These are phyloP conservation scores for Philereme transversata DNA, from an alignment of 2,888 invertebrate genomes.

Conservation along the genomic window DNA sequence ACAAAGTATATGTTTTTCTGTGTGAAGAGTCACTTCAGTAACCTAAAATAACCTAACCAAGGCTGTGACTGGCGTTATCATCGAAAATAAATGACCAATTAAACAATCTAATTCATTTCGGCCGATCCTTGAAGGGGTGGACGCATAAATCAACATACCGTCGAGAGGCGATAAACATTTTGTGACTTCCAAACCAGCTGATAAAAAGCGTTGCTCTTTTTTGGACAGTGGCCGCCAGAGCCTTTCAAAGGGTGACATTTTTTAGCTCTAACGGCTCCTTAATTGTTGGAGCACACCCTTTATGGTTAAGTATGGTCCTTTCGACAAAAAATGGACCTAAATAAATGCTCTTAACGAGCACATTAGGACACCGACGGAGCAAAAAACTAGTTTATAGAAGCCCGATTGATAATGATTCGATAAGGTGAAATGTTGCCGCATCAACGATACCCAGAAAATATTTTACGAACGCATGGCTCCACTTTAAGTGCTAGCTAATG, in stretches of 20 bases:
- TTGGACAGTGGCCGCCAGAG: conserved; percentile 66
- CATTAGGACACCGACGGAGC: conserved; percentile 50
- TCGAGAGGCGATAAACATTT: conserved; percentile 82
- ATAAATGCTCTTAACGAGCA: conserved; percentile 72
- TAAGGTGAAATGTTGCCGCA: conserved; percentile 60
- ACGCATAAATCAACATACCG: conserved; percentile 81
- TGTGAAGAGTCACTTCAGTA: conserved; percentile 61
- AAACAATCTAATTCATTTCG: conserved; percentile 81
- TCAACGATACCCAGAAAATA: conserved; percentile 64
- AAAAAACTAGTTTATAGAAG: conserved; percentile 63
- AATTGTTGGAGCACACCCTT: conserved; percentile 79
- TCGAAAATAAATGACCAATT: conserved; percentile 81
- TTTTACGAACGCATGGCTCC: conserved; percentile 68
- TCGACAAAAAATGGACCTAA: conserved; percentile 72
- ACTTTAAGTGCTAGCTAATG: conserved; percentile 74
- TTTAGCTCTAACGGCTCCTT: conserved; percentile 76
- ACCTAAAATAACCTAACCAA: conserved; percentile 62
- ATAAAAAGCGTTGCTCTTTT: conserved; percentile 80
- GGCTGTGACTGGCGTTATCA: conserved; percentile 67
- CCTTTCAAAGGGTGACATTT: conserved; percentile 79
- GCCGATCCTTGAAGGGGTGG: conserved; percentile 69
- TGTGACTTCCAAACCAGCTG: conserved; percentile 82
- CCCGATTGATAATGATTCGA: conserved; percentile 65
- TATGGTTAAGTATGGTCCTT: conserved; percentile 63
- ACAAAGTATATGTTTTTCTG: conserved; percentile 46